Evolutionary conservation across 2,888 invertebrate genomes (phyloP).

Genomic region (Mylabris sibirica): DNA sequence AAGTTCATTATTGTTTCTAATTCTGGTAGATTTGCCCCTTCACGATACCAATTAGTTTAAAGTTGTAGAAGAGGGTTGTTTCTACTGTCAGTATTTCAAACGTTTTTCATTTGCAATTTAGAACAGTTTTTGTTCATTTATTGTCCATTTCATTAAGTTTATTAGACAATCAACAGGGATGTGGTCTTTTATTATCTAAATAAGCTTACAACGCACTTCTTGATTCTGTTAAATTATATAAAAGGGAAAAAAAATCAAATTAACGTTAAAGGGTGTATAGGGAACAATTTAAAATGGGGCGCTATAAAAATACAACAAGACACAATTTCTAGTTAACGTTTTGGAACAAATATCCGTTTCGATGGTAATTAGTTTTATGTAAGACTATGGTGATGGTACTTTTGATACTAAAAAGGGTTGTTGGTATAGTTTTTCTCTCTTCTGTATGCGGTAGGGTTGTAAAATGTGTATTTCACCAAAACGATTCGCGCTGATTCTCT

Average conservation of each 20-base stretch:
- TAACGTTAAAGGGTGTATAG: slow-evolving; percentile 51
- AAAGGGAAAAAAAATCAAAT: slow-evolving; percentile 51
- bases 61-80: slow-evolving; percentile 3
- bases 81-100: slow-evolving; percentile 13
- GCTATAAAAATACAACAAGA: slow-evolving; percentile 50
- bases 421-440: neutral
- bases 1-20: neutral
- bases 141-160: slow-evolving; percentile 52
- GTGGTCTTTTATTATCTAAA: slow-evolving; percentile 53
- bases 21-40: slow-evolving; percentile 3
- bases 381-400: slow-evolving; percentile 34
- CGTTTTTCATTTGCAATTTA: slow-evolving; percentile 40
- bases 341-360: slow-evolving; percentile 57
- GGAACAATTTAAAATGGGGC: slow-evolving; percentile 50
- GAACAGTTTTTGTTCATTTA: slow-evolving; percentile 40
- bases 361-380: slow-evolving; percentile 53
- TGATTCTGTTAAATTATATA: slow-evolving; percentile 44
- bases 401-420: neutral
- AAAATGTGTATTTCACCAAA: neutral
- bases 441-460: neutral
- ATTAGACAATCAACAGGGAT: slow-evolving; percentile 53
- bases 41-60: slow-evolving; percentile 1
- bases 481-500: neutral
- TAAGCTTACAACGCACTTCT: slow-evolving; percentile 51
- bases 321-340: slow-evolving; percentile 53